phyloP scores from a whole-genome alignment of 2,113 vertebrate species.

The Cephalopholis sonnerati region DNA sequence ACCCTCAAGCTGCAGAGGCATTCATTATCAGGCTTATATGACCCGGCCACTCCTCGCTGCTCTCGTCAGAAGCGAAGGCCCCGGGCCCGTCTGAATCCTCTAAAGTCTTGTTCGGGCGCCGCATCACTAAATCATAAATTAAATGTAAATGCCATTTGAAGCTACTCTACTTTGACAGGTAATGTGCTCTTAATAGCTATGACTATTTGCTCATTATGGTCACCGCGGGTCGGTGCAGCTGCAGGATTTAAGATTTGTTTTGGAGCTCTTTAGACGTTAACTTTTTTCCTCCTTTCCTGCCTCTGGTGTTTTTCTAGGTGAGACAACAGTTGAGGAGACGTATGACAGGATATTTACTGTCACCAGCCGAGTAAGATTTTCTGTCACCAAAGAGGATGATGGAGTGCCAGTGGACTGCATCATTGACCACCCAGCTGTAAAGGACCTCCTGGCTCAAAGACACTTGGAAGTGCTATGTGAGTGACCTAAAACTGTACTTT shows the following conservation, averaged over 20 bases:
- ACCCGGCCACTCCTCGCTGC: slow-evolving; percentile 55
- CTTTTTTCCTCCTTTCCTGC: slow-evolving; percentile 9
- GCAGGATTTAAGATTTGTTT: slow-evolving; percentile 35
- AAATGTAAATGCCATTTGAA: slow-evolving; percentile 73
- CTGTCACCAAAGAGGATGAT: slow-evolving; percentile 94
- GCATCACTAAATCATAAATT: slow-evolving; percentile 69
- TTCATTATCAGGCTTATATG: slow-evolving; percentile 77
- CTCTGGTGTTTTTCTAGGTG: slow-evolving; percentile 81
- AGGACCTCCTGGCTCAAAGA: slow-evolving; percentile 94
- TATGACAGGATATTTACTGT: slow-evolving; percentile 96
- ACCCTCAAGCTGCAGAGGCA: slow-evolving; percentile 65
- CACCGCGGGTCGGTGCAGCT: slow-evolving; percentile 25
- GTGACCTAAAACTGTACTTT: slow-evolving; percentile 73
- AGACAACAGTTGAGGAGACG: slow-evolving; percentile 91
- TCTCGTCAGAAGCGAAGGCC: slow-evolving; percentile 63
- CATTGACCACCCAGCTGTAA: slow-evolving; percentile 96
- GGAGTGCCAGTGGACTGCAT: slow-evolving; percentile 94
- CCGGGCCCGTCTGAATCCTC: slow-evolving; percentile 63
- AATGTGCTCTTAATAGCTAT: slow-evolving; percentile 56
- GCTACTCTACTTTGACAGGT: slow-evolving; percentile 61
- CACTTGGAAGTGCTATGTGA: slow-evolving; percentile 97
- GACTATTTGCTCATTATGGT: slow-evolving; percentile 59
- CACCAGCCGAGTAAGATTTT: slow-evolving; percentile 92
- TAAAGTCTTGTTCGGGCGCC: slow-evolving; percentile 51
- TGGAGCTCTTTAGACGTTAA: slow-evolving; percentile 29